A percentile compares a stretch with the other conserved stretches of the same genome.
Conservation (phyloP, 2,113 vertebrate species). For the Hippocampus barbouri region DNA sequence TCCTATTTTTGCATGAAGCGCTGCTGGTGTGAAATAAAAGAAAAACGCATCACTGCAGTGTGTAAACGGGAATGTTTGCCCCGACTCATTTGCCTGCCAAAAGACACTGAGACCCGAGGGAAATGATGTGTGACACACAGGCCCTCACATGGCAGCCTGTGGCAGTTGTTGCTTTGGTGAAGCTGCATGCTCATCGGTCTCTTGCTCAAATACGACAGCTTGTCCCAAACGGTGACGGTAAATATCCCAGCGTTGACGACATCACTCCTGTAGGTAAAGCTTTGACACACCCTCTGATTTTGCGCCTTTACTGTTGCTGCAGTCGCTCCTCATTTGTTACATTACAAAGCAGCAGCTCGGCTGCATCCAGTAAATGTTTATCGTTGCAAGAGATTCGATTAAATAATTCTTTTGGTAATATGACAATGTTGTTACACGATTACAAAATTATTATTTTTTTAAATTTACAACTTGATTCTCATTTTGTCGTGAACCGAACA, state of each 20-base stretch:
- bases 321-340: constrained; percentile 26
- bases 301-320: constrained; percentile 26
- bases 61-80: constrained; percentile 59
- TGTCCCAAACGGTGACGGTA: constrained; percentile 61
- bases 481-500: too few relatives aligned
- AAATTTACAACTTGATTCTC: too few relatives aligned
- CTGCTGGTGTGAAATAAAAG: constrained; percentile 35
- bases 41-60: constrained; percentile 49
- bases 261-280: constrained; percentile 25
- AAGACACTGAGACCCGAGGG: constrained; percentile 53
- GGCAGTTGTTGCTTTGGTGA: constrained; percentile 65
- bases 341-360: constrained; percentile 24
- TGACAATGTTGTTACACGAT: too few relatives aligned
- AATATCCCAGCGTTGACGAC: constrained; percentile 55
- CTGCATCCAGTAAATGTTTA: neutral
- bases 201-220: constrained; percentile 48
- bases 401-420: too few relatives aligned
- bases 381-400: too few relatives aligned
- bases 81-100: constrained; percentile 67
- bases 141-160: constrained; percentile 58
- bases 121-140: constrained; percentile 67
- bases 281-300: constrained; percentile 40
- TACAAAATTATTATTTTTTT: too few relatives aligned
- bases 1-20: constrained; percentile 40
- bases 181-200: constrained; percentile 51